A percentile compares a stretch with the other conserved stretches of the same genome.
Evolutionary conservation across 2,113 vertebrate species (phyloP).

Genomic region (Perognathus longimembris): DNA sequence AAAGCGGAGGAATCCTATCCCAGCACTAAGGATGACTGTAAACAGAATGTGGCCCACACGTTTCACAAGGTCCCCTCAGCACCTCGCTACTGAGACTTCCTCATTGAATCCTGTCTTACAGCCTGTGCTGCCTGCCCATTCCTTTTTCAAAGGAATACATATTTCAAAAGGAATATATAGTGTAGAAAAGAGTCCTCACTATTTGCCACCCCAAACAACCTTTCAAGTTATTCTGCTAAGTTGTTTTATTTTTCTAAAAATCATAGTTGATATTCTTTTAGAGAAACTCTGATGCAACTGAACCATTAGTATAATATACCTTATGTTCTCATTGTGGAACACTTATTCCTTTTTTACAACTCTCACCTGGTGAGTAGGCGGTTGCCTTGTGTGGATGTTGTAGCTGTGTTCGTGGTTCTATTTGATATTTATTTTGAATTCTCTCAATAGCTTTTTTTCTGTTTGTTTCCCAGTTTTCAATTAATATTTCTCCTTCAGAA

Average conservation of each 20-base stretch:
- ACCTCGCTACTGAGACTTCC: too few relatives aligned
- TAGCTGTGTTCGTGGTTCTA: neutral
- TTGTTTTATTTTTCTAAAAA: neutral
- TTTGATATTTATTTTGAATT: slow-evolving; percentile 5
- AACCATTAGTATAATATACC: neutral
- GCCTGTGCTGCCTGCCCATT: neutral
- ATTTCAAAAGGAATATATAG: neutral
- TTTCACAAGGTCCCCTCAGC: too few relatives aligned
- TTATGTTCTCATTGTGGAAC: neutral
- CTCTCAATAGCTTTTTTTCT: neutral
- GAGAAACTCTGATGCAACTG: neutral
- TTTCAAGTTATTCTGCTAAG: neutral
- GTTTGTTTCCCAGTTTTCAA: slow-evolving; percentile 5
- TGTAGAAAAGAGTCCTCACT: neutral
- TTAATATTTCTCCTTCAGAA: slow-evolving; percentile 28
- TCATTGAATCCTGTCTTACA: neutral
- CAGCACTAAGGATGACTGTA: neutral
- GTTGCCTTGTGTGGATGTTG: neutral
- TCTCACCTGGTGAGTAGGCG: neutral
- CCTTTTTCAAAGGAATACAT: too few relatives aligned
- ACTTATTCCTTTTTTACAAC: neutral
- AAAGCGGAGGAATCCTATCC: neutral
- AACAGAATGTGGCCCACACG: neutral
- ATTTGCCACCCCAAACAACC: neutral
- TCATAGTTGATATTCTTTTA: neutral